A percentile compares a stretch with the other conserved stretches of the same genome.
These are phyloP conservation scores for Acronicta leporina DNA, from an alignment of 2,888 invertebrate genomes.

Conservation along the genomic window DNA sequence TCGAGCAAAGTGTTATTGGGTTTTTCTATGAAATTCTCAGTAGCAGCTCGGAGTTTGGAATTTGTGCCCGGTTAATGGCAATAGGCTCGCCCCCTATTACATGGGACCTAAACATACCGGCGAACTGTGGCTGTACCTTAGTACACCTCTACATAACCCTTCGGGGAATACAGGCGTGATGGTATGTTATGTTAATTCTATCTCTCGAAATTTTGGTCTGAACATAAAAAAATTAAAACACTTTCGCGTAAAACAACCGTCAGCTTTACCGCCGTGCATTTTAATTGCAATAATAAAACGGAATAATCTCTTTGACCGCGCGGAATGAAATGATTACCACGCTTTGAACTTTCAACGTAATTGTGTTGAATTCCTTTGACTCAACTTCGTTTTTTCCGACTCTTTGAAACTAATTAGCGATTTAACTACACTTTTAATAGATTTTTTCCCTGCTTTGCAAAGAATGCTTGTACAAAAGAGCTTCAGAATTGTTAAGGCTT, in stretches of 20 bases:
- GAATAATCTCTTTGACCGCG: slow-evolving; percentile 38
- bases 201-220: not conserved
- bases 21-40: no score
- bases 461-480: slow-evolving; percentile 38
- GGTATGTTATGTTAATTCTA: no score
- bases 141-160: no score
- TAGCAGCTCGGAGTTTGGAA: no score
- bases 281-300: slow-evolving; percentile 52
- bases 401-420: slow-evolving; percentile 60
- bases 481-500: slow-evolving; percentile 33
- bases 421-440: slow-evolving; percentile 58
- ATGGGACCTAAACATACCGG: no score
- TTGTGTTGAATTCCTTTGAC: slow-evolving; percentile 49
- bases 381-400: slow-evolving; percentile 45
- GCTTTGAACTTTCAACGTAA: slow-evolving; percentile 41
- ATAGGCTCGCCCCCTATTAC: no score
- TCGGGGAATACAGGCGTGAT: no score
- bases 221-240: slow-evolving; percentile 6
- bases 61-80: no score
- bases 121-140: no score
- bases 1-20: no score
- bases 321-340: slow-evolving; percentile 52
- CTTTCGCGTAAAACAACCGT: slow-evolving; percentile 12
- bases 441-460: slow-evolving; percentile 50
- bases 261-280: slow-evolving; percentile 31